Base-by-base conservation (phyloP, 2,113 vertebrate genomes). In the Trochalopteron elliotii region DNA sequence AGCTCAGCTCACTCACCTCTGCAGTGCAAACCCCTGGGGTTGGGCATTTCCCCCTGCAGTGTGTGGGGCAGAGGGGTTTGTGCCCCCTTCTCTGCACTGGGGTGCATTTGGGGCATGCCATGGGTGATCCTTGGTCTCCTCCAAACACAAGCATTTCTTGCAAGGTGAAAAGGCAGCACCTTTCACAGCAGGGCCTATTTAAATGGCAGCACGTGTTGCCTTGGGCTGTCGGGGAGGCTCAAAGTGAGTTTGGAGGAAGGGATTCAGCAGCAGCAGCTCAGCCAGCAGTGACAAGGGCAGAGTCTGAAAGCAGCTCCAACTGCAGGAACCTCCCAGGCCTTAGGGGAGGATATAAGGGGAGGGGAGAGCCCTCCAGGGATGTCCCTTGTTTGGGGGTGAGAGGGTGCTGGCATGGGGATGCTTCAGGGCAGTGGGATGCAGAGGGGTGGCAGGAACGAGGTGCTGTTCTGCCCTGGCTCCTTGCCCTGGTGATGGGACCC, bases 51-150 rank as follows among this genome's bases (percentile, higher is more conserved):
- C 53, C n/a, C 20, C 53, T 21, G 40, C n/a, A 25, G 52, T 0
- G 49, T 0, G 0, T 10, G 27, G 79, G 42, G 60, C 61, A 19
- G 18, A 33, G 39, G 9, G 12, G 33, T 21, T 5, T 1, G 0
- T 25, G 74, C 59, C 37, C 2, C 0, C 0, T 4, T 15, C 28
- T 31, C 35, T 1, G 0, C 2, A 0, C 1, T 15, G 56, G 30
- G 49, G 3, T 23, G 60, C 15, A 0, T 40, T 20, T 64, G 45
- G 37, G 69, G 55, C 7, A 1, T 4, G 14, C 17, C 19, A 2
- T 9, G 39, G 44, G 4, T 42, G n/a, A 11, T 30, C 17, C 20
- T 23, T 5, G 22, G 7, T 37, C 53, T 53, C 21, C 53, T 71
- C 5, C 61, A 27, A 25, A 12, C n/a, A n/a, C 25, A 7, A 2